These are phyloP conservation scores for Echinometra lucunter DNA, from an alignment of 53 echinoderm and acorn worm genomes.

Conservation along the genomic window DNA sequence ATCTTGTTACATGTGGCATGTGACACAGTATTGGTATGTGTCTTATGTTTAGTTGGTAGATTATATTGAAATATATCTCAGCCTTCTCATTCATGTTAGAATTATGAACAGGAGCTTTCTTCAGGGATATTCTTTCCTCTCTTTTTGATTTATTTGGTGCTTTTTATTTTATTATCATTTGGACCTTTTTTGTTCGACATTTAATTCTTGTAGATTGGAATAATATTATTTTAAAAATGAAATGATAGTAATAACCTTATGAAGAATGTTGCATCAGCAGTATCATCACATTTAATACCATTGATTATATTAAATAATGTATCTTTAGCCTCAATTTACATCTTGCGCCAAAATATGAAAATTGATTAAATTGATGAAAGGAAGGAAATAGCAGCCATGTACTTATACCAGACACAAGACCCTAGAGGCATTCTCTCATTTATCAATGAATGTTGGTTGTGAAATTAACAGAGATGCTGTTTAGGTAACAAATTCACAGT, in stretches of 20 bases:
- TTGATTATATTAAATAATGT: no score
- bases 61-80: background rate
- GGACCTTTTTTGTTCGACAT: background rate
- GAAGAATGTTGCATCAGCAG: no score
- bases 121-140: background rate
- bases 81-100: background rate
- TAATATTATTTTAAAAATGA: background rate
- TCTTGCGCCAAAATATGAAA: background rate
- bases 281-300: no score
- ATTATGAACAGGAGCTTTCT: background rate
- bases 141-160: background rate
- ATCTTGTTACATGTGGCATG: conserved; percentile 44
- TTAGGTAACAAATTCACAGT: background rate
- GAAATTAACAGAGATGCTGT: background rate
- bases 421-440: background rate
- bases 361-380: background rate
- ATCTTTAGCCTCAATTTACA: no score
- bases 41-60: background rate
- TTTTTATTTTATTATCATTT: background rate
- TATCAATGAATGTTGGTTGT: background rate
- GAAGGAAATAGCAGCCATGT: background rate
- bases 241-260: no score
- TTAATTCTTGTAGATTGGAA: background rate
- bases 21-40: background rate
- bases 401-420: background rate